Base-by-base conservation (phyloP, 2,113 vertebrate genomes). In the Bubo bubo region DNA sequence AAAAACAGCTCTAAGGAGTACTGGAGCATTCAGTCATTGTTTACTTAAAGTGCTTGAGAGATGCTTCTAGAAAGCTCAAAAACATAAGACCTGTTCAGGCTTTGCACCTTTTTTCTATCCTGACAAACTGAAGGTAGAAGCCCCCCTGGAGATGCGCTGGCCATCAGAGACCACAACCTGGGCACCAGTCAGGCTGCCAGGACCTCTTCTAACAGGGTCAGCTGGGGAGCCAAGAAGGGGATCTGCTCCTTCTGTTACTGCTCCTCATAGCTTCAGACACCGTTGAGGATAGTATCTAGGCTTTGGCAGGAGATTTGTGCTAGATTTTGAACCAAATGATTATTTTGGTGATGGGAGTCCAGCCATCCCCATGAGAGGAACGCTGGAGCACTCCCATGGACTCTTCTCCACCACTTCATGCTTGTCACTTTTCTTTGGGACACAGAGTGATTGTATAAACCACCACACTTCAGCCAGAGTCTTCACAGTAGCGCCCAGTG, bases 391-490 rank as follows among this genome's bases (percentile, higher is more conserved):
- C 55, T n/a, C 49, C 9, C 8, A 8, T 3, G 30, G 62, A 18
- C 10, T 12, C 16, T 21, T 26, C 50, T 28, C 35, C 49, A 47
- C 22, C 18, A 3, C 8, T 32, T 55, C 22, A 19, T 2, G 3
- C 10, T 13, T 16, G 28, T 24, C 23, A 2, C 41, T 80, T 62
- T 32, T 13, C 41, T 12, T 3, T 43, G n/a, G 52, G 77, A 83
- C 27, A 45, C 1, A 1, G 20, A 4, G 20, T 0, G 11, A 21
- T 43, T 2, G 28, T 16, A 3, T 10, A 13, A 58, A 47, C 13
- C 9, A 3, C 15, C 4, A 39, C 5, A 0, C 80, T n/a, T 28
- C 32, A 67, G 59, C 35, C 53, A 30, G 39, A 7, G 41, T 45
- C 8, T 30, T 27, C 43, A 26, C 63, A 22, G 23, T 5, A 15